phyloP scores from a whole-genome alignment of 1,140 invertebrate genomes.

The Grapholita molesta region DNA sequence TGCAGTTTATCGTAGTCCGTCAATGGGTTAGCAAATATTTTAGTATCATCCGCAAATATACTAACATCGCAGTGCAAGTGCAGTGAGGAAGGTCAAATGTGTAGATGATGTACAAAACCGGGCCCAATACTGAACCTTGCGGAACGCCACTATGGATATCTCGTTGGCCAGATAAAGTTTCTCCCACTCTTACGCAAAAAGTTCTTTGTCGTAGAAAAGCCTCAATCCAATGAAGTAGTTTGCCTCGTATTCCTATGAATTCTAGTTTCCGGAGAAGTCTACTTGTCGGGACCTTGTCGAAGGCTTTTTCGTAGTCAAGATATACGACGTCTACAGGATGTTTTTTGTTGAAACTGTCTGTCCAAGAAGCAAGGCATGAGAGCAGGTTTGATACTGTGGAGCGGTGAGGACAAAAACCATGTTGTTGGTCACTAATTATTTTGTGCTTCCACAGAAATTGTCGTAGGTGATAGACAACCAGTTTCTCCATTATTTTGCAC shows the following conservation, averaged over 20 bases:
- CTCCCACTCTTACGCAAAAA: slow-evolving; percentile 21
- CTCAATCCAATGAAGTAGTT: slow-evolving; percentile 20
- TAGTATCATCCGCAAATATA: too few species aligned
- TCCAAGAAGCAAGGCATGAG: slow-evolving; percentile 5
- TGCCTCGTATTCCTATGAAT: slow-evolving; percentile 13
- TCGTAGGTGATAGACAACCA: not conserved
- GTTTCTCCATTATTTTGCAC: too few species aligned
- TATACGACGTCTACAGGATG: slow-evolving; percentile 23
- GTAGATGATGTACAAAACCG: slow-evolving; percentile 10
- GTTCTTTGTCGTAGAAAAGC: slow-evolving; percentile 15
- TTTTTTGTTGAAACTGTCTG: not conserved
- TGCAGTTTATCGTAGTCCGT: not conserved
- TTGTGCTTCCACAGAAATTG: not conserved
- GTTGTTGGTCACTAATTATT: slow-evolving; percentile 13
- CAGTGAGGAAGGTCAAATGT: not conserved
- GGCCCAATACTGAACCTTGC: slow-evolving; percentile 15
- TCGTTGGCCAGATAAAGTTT: not conserved
- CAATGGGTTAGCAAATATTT: not conserved
- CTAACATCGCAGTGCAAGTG: not conserved
- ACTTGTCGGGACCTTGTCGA: slow-evolving; percentile 20
- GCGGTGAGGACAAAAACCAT: slow-evolving; percentile 9
- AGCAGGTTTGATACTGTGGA: slow-evolving; percentile 17
- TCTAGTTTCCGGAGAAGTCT: slow-evolving; percentile 22
- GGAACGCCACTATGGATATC: slow-evolving; percentile 11
- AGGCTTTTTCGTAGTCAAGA: slow-evolving; percentile 23